Evolutionary conservation across 2,113 vertebrate species (phyloP), one percentile per base, ranked within the genome.

Genomic region (Tenrec ecaudatus): DNA sequence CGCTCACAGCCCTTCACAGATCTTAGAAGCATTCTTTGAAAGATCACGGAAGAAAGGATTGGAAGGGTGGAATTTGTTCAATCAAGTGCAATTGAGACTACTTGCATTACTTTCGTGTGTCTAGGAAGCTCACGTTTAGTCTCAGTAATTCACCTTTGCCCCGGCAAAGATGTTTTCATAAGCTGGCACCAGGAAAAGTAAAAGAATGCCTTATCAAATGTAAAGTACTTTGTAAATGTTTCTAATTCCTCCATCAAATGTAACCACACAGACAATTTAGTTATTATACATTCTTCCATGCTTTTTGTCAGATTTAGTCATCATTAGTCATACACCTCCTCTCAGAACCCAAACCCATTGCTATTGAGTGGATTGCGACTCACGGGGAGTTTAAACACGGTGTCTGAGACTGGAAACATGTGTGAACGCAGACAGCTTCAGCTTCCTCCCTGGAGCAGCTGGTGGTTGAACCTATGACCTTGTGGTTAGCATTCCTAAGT

Each of bases 11-110:
- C 6, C 16, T 62, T 86, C 62, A 62, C 68, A 90, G 76, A 68
- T 66, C 62, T 85, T 73, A 86, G 36, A 93, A 58, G 19, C 10
- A 82, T 76, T 71, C 86, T 95, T 84, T 22, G 64, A 94, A 94
- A 84, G 68, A 87, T 43, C 64, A 57, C 11, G 38, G 69, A 82
- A 10, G 10, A 75, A 77, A 69, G 11, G 82, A 71, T 80, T 90
- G 79, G 60, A 60, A 82, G 43, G 11, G 25, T 84, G 25, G 85
- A 75, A 33, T 27, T 23, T 40, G 23, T 23, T 2, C 29, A 58
- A 53, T 47, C 57, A 89, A 17, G 31, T 38, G 38, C 7, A 66
- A 88, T 58, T 19, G 17, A 91, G 43, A 75, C 17, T 27, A 53
- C 40, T 4, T 69, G 69, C 47, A 11, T 68, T 38, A 36, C 47